Base-by-base conservation (phyloP, 2,113 vertebrate genomes). In the Stigmatopora nigra region DNA sequence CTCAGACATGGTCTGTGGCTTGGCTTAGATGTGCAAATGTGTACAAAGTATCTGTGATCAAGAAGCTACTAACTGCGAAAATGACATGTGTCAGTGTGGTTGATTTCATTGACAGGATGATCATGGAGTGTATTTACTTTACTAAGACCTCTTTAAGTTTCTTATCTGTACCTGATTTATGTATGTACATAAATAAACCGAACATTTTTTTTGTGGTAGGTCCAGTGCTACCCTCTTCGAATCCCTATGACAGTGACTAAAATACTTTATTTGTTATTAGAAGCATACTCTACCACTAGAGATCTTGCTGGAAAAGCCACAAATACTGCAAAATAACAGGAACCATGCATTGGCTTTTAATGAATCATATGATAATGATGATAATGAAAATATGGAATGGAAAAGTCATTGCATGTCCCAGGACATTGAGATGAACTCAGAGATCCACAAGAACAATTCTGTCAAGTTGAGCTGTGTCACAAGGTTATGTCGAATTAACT, bases 1-100 rank as follows among this genome's bases (percentile, higher is more conserved):
- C 74, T 71, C 62, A 79, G 80, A 86, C 79, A 77, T 74, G 78
- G 82, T 71, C 82, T 86, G 87, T 67, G 87, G 88, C 82, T 86
- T 88, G 84, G 86, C 80, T 67, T 51, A 64, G 19, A 60, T 57
- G 55, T 51, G 47, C 65, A 69, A 62, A 72, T 67, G 65, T 76
- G 70, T 79, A 70, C 53, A 56, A 22, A 56, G 53, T 75, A 78
- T 81, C 79, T 80, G 73, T 78, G 77, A 81, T 84, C 72, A 63
- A 44, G 62, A 71, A 75, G 78, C 75, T 64, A 45, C 71, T 70
- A 68, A 75, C 68, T 77, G 63, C 69, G 60, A 69, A 68, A 64
- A 82, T 78, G 76, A 84, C 79, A 78, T 78, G 87, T 83, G 80
- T 74, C 67, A 75, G 47, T 58, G 72, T 9, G 75, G 80, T 81